Conservation (phyloP, 1,140 invertebrate species). For the Sminthurides bifidus region DNA sequence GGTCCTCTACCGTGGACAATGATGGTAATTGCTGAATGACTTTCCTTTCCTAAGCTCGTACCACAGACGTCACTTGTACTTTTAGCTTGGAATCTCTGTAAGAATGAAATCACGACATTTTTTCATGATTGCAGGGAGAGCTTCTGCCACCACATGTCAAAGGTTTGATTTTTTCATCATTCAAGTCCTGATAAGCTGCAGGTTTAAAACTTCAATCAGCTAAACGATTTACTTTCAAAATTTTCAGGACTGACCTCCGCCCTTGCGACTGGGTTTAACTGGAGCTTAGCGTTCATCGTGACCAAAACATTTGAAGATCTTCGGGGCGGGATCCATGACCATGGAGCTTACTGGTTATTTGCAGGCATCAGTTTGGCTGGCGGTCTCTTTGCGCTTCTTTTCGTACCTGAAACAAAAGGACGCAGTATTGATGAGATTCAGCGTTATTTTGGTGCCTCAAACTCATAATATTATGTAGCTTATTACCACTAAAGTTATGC, state of each 20-base stretch:
- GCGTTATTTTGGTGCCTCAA: too few relatives aligned
- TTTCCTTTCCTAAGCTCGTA: not conserved
- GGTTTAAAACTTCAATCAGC: too few relatives aligned
- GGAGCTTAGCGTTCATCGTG: conserved; percentile 42
- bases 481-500: too few relatives aligned
- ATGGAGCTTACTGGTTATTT: conserved; percentile 44
- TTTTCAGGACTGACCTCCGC: too few relatives aligned
- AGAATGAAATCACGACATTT: not conserved
- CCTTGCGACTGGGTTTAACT: conserved; percentile 40
- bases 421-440: conserved; percentile 40
- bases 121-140: conserved; percentile 1
- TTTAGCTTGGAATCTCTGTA: not conserved
- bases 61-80: not conserved
- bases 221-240: too few relatives aligned
- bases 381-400: conserved; percentile 36
- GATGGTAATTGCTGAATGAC: conserved; percentile 2
- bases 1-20: conserved; percentile 18
- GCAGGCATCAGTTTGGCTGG: conserved; percentile 39
- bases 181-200: too few relatives aligned
- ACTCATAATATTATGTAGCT: too few relatives aligned
- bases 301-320: conserved; percentile 40
- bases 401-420: conserved; percentile 43
- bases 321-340: conserved; percentile 36
- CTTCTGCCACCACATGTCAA: conserved; percentile 14
- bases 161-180: too few relatives aligned